Conservation (phyloP, 1,140 invertebrate species). For the Drosophila mayri region DNA sequence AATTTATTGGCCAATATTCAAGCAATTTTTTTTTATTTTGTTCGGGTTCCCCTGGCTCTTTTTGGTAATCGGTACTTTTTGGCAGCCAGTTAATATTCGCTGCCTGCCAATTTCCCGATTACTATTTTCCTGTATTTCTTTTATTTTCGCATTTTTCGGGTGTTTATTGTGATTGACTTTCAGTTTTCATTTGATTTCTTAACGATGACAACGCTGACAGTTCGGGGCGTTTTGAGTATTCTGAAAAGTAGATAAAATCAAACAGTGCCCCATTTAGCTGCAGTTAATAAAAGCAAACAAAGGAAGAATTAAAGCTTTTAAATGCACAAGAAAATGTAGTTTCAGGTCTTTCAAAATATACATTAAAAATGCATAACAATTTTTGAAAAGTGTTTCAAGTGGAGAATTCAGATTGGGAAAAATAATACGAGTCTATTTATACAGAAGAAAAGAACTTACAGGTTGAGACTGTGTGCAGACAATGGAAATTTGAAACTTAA, state of each 20-base stretch:
- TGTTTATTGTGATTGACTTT: slow-evolving; percentile 50
- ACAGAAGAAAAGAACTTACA: not conserved
- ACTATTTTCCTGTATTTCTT: slow-evolving; percentile 36
- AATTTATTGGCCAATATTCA: slow-evolving; percentile 84
- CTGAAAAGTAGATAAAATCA: not conserved
- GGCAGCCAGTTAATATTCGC: slow-evolving; percentile 80
- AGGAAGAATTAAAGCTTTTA: slow-evolving; percentile 3
- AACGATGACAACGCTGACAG: slow-evolving; percentile 22
- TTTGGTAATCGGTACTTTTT: slow-evolving; percentile 47
- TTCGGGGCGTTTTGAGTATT: not conserved
- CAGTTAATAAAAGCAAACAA: slow-evolving; percentile 21
- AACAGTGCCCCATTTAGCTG: not conserved
- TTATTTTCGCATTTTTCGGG: slow-evolving; percentile 47
- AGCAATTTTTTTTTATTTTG: slow-evolving; percentile 40
- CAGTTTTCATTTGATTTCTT: slow-evolving; percentile 41
- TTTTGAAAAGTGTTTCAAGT: not conserved
- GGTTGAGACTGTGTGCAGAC: not conserved
- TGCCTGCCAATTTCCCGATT: slow-evolving; percentile 71
- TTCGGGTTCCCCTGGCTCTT: slow-evolving; percentile 2
- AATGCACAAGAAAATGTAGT: not conserved
- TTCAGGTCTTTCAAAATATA: slow-evolving; percentile 13
- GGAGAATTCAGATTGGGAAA: not conserved
- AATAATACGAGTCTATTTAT: slow-evolving; percentile 7
- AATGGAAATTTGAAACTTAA: not conserved
- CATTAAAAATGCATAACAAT: slow-evolving; percentile 3